Conservation (phyloP, 2,797 vertebrate species). For the Lithobates sylvaticus region DNA sequence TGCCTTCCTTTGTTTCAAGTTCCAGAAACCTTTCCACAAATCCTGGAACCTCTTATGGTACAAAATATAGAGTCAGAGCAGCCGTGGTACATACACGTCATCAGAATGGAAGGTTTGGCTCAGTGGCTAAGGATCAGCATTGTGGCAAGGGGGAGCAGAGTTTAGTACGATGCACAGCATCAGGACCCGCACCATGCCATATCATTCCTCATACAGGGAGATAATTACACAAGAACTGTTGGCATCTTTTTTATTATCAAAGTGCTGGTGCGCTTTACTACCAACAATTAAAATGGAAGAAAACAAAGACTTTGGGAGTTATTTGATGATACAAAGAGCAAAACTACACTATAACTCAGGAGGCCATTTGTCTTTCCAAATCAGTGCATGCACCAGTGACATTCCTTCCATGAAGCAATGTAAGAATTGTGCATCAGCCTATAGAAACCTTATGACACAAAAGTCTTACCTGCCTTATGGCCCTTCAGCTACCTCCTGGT, state of each 20-base stretch:
- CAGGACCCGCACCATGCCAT: constrained; percentile 48
- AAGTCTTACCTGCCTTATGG: background rate
- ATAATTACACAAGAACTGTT: constrained; percentile 38
- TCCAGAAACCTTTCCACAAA: background rate
- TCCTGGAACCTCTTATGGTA: background rate
- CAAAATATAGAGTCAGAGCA: constrained; percentile 7
- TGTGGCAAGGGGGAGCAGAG: constrained; percentile 39
- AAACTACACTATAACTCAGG: no score
- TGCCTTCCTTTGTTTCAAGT: background rate
- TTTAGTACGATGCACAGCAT: constrained; percentile 65
- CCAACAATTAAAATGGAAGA: background rate
- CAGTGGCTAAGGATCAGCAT: background rate
- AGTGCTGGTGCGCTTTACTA: background rate
- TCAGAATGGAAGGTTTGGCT: background rate
- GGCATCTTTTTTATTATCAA: constrained; percentile 2
- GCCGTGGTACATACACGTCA: constrained; percentile 2
- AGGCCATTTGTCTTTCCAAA: no score
- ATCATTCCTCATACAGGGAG: constrained; percentile 23
- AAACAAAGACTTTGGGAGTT: no score
- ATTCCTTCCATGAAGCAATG: no score
- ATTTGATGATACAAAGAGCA: no score
- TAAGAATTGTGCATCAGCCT: no score
- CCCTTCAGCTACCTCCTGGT: background rate
- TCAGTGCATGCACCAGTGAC: no score
- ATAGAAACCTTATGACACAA: no score